Conservation (phyloP, 1,140 invertebrate genomes). For the Drosophila melanogaster region DNA sequence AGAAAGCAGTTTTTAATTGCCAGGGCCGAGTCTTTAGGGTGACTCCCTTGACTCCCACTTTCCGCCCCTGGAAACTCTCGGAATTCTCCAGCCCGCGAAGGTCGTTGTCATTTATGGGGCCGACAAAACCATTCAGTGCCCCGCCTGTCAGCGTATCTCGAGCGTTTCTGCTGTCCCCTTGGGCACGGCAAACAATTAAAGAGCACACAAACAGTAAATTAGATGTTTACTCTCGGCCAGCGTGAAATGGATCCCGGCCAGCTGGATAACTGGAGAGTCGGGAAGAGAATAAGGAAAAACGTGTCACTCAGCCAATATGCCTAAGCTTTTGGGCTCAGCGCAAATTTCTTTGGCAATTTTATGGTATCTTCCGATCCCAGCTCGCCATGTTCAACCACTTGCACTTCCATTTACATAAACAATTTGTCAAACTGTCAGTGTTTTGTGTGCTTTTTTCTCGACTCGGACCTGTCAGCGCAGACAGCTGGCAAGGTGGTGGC, state of each 20-base stretch:
- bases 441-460: constrained; percentile 72
- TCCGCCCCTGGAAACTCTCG: not conserved
- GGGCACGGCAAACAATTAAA: constrained; percentile 59
- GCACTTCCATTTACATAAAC: constrained; percentile 75
- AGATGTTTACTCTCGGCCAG: constrained; percentile 60
- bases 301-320: constrained; percentile 56
- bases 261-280: not conserved
- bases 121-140: constrained; percentile 42
- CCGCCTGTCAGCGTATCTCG: constrained; percentile 31
- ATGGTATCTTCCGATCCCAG: not conserved
- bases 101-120: constrained; percentile 54
- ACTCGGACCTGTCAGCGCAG: constrained; percentile 58
- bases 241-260: constrained; percentile 28
- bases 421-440: constrained; percentile 78
- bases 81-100: constrained; percentile 19
- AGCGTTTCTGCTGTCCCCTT: constrained; percentile 29
- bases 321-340: constrained; percentile 30
- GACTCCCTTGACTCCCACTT: not conserved
- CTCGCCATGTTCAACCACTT: constrained; percentile 30
- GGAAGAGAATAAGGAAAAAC: constrained; percentile 12
- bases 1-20: constrained; percentile 73
- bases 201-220: constrained; percentile 66
- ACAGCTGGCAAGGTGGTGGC: constrained; percentile 31
- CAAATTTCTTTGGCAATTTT: constrained; percentile 38
- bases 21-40: constrained; percentile 28